phyloP scores from a whole-genome alignment of 2,113 vertebrate species.

The Neotragus pygmaeus region DNA sequence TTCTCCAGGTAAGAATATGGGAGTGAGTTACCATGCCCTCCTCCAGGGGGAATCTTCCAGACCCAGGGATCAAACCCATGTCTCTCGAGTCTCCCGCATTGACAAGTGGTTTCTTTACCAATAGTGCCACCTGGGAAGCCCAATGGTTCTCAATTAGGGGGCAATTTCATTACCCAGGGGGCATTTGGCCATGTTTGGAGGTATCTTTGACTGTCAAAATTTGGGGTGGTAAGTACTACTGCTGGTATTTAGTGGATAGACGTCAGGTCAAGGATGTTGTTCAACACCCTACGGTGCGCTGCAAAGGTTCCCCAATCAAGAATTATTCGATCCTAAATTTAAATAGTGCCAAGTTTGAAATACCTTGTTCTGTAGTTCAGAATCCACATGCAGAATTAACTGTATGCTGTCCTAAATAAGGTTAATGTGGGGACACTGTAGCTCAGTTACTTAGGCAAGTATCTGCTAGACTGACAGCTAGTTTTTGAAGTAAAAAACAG shows the following conservation, averaged over 20 bases:
- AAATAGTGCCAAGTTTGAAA: background rate
- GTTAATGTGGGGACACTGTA: background rate
- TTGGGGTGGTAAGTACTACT: background rate
- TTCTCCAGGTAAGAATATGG: background rate
- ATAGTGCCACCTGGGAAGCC: background rate
- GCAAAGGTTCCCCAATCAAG: background rate
- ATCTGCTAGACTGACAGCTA: background rate
- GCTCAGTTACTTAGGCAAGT: background rate
- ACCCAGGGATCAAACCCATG: background rate
- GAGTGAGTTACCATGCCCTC: background rate
- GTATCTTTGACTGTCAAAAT: background rate
- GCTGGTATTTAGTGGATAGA: background rate
- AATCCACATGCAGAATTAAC: background rate
- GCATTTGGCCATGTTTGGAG: background rate
- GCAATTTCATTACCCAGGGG: background rate
- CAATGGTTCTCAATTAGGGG: background rate
- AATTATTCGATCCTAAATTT: background rate
- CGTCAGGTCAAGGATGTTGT: background rate
- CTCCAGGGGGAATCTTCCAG: background rate
- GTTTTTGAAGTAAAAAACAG: background rate
- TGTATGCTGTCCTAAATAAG: background rate
- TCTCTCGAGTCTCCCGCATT: background rate
- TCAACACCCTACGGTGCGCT: fast-evolving
- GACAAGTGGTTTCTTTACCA: background rate
- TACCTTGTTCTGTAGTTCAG: background rate